Conservation (phyloP, 1,140 invertebrate species). For the Macrostomum lignano region DNA sequence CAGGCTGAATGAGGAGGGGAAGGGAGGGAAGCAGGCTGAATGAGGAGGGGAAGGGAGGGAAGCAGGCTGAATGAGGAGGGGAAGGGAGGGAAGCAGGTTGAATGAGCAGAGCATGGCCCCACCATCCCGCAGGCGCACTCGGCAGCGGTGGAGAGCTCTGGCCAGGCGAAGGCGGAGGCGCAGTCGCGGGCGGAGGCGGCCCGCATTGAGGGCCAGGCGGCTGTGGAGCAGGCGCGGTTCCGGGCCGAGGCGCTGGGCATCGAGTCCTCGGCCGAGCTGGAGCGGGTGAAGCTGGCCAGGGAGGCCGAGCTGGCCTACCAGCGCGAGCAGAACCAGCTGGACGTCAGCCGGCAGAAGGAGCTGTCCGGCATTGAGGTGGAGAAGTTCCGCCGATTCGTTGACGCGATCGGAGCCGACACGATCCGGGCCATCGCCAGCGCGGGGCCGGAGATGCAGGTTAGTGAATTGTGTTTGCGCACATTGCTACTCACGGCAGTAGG, state of each 20-base stretch:
- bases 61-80: no score
- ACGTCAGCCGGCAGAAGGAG: slow-evolving; percentile 23
- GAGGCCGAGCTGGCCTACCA: slow-evolving; percentile 29
- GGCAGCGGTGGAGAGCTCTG: slow-evolving; percentile 15
- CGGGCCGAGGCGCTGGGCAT: neutral
- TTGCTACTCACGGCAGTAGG: no score
- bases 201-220: slow-evolving; percentile 14
- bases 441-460: slow-evolving; percentile 30
- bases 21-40: no score
- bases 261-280: slow-evolving; percentile 21
- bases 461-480: no score
- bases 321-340: slow-evolving; percentile 27
- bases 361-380: slow-evolving; percentile 24
- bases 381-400: slow-evolving; percentile 30
- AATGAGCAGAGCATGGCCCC: no score
- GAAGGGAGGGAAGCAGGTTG: no score
- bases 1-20: no score
- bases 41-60: no score
- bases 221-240: slow-evolving; percentile 1
- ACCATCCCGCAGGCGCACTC: slow-evolving; percentile 25
- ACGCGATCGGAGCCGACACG: slow-evolving; percentile 28
- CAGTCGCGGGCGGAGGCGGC: slow-evolving; percentile 15
- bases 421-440: slow-evolving; percentile 27
- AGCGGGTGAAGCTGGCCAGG: slow-evolving; percentile 25
- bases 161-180: slow-evolving; percentile 19